Evolutionary conservation across 2,797 vertebrate genomes (phyloP), one percentile per base, ranked within the genome.

Genomic region (Alosa sapidissima): DNA sequence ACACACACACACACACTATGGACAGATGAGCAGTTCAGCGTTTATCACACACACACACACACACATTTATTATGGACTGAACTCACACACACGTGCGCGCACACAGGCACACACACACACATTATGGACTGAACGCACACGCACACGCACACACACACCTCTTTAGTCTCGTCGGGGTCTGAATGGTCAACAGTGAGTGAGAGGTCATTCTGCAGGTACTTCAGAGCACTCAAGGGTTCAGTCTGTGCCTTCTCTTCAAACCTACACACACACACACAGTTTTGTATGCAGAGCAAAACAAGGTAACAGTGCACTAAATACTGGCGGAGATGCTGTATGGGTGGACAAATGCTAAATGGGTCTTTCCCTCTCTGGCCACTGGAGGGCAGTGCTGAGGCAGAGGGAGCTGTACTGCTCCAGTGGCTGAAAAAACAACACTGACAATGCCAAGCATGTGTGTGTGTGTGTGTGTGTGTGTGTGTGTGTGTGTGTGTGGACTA

Each of bases 221-320:
- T 98, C 86, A 99, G 95, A 62, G 98, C 98, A 90, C 92, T 97
- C 78, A 99, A 95, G 1, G 98, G 98, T 88, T 99, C 98, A 0
- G 97, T 96, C 87, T 98, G 97, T 89, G 98, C 98, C 90, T 98
- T 98, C 91, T 99, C 98, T 94, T 99, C 98, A 93, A 99, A 99
- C 91, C 98, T 99, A 58, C 60, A 82, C 36, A 81, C 0, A 86
- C 51, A 47, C 8, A 47, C 68, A 72, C n/a, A 65, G n/a, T 21
- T 58, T 58, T 58, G 19, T 6, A 21, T 58, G 55, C 21, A 21
- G 19, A 58, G 55, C 55, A 58, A 58, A 58, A 58, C 8, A 51
- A 8, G 60, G 28, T n/a, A 24, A 21, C n/a, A 65, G 60, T 65
- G 60, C n/a, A 24, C 1, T n/a, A 28, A 41, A 41, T 51, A 51